Evolutionary conservation across 92 coral and sea anemone genomes (phyloP).

Genomic region (Actinostola sp.): DNA sequence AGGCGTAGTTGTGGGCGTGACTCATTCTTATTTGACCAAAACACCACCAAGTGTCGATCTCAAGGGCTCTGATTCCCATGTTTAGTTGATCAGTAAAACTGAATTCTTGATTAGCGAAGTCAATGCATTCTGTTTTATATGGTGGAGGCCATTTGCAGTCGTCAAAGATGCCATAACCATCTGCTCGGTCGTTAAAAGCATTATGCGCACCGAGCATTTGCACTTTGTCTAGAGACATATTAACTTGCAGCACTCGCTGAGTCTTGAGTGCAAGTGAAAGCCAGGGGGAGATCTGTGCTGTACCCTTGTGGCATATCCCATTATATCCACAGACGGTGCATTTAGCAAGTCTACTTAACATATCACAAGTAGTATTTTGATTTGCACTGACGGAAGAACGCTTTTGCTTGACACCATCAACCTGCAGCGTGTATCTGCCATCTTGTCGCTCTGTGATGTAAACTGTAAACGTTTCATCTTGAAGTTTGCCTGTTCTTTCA

Average conservation of each 20-base stretch:
- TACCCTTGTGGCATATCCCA: conserved; percentile 76
- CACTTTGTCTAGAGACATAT: conserved; percentile 53
- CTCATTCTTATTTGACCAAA: conserved; percentile 86
- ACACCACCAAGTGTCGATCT: conserved; percentile 94
- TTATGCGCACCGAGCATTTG: conserved; percentile 90
- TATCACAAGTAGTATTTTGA: conserved; percentile 55
- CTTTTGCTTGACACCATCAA: conserved; percentile 25
- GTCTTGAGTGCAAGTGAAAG: conserved; percentile 82
- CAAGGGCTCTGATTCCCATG: conserved; percentile 85
- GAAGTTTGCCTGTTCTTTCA: conserved; percentile 29
- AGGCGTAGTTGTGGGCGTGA: conserved; percentile 67
- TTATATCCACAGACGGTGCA: conserved; percentile 62
- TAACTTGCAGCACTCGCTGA: conserved; percentile 70
- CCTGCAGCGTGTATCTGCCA: conserved; percentile 7
- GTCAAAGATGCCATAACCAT: conserved; percentile 75
- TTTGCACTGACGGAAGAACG: conserved; percentile 1
- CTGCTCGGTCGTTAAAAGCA: conserved; percentile 78
- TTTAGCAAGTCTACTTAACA: conserved; percentile 68
- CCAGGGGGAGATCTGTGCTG: conserved; percentile 71
- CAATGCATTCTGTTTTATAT: conserved; percentile 63
- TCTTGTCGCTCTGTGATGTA: conserved; percentile 14
- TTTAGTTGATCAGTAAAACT: conserved; percentile 78
- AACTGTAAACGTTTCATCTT: conserved; percentile 31
- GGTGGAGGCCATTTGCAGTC: conserved; percentile 92
- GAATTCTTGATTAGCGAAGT: conserved; percentile 87